Conservation (phyloP, 1,140 invertebrate species). For the Asobara japonica region DNA sequence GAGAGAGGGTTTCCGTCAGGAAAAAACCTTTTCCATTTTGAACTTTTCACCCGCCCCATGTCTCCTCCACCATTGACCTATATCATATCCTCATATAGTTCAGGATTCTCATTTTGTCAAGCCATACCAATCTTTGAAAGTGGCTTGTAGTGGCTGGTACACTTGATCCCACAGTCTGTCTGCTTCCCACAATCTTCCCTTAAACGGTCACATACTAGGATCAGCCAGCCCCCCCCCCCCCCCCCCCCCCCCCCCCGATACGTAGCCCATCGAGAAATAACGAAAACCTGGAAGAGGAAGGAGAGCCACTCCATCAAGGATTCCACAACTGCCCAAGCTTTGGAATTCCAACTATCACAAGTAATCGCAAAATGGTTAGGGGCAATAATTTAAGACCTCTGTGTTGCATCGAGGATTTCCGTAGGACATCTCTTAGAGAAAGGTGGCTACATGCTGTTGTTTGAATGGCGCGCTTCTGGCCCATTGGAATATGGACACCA, state of each 20-base stretch:
- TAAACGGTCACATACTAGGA: slow-evolving; percentile 34
- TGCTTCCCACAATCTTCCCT: slow-evolving; percentile 45
- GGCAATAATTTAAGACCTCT: slow-evolving; percentile 52
- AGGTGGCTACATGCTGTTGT: not conserved
- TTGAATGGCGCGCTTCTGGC: not conserved
- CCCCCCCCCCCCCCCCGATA: slow-evolving; percentile 8
- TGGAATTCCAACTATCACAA: slow-evolving; percentile 58
- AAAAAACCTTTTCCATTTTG: too few species aligned
- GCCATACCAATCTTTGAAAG: too few species aligned
- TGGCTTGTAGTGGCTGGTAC: not conserved
- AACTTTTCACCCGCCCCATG: too few species aligned
- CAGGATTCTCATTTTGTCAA: too few species aligned
- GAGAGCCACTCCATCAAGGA: slow-evolving; percentile 32
- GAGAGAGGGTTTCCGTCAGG: too few species aligned
- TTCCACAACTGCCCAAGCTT: slow-evolving; percentile 43
- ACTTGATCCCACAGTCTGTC: slow-evolving; percentile 46
- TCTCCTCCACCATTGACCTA: too few species aligned
- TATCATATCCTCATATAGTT: too few species aligned
- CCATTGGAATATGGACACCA: slow-evolving; percentile 5
- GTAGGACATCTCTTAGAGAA: not conserved
- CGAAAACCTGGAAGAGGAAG: slow-evolving; percentile 16
- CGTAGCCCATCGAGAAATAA: not conserved
- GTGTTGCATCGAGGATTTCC: slow-evolving; percentile 10
- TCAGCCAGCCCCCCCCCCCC: slow-evolving; percentile 18
- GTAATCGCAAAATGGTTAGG: slow-evolving; percentile 51